Conservation (phyloP, 2,113 vertebrate species). For the Rhadina sibilatrix region DNA sequence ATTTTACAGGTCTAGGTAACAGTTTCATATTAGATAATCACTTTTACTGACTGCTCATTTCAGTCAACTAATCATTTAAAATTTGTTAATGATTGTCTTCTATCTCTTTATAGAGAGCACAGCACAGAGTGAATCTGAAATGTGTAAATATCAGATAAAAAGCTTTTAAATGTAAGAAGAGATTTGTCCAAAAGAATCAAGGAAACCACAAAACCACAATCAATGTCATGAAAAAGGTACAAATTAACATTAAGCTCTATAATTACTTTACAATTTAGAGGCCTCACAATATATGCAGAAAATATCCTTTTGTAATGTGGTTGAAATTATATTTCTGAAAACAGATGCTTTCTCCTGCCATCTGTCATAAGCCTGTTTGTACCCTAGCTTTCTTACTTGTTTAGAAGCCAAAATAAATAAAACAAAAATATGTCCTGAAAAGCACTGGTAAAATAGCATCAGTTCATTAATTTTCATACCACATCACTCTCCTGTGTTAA, state of each 20-base stretch:
- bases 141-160: neutral
- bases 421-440: conserved; percentile 23
- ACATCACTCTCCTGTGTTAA: neutral
- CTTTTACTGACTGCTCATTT: conserved; percentile 60
- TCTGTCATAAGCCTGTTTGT: conserved; percentile 21
- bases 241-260: conserved; percentile 48
- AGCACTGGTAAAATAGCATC: neutral
- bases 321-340: conserved; percentile 45
- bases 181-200: conserved; percentile 39
- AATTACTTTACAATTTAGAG: conserved; percentile 54
- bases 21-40: neutral
- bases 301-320: conserved; percentile 7
- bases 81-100: conserved; percentile 38
- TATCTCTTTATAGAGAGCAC: neutral
- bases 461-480: conserved; percentile 40
- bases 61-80: conserved; percentile 38
- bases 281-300: neutral
- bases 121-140: neutral
- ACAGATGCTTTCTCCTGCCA: conserved; percentile 40
- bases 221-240: conserved; percentile 25
- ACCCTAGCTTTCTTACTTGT: neutral
- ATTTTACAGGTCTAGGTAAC: conserved; percentile 39
- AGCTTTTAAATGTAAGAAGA: conserved; percentile 23
- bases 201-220: conserved; percentile 57
- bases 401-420: conserved; percentile 60